Conservation (phyloP, 1,140 invertebrate genomes). For the Diabrotica virgifera region DNA sequence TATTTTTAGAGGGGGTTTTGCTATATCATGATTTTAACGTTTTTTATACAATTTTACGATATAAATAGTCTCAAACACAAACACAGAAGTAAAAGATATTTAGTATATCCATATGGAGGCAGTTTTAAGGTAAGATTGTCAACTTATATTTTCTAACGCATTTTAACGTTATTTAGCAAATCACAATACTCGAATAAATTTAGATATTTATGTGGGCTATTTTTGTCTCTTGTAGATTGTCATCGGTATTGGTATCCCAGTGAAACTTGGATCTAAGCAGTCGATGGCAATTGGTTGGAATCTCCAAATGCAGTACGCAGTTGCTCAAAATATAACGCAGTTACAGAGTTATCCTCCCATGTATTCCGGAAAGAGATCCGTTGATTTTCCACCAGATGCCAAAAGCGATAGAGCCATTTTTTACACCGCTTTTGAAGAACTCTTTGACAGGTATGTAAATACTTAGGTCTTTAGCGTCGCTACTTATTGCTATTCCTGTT, state of each 20-base stretch:
- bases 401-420: conserved; percentile 18
- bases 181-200: too few species aligned
- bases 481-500: too few species aligned
- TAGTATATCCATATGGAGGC: conserved; percentile 4
- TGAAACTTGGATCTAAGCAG: conserved; percentile 25
- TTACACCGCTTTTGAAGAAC: conserved; percentile 23
- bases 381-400: not conserved
- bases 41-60: too few species aligned
- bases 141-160: too few species aligned
- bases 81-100: conserved; percentile 4
- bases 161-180: too few species aligned
- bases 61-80: too few species aligned
- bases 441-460: conserved; percentile 19
- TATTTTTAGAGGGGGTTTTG: too few species aligned
- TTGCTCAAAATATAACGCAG: conserved; percentile 16
- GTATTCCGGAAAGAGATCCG: not conserved
- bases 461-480: too few species aligned
- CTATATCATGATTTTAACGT: too few species aligned
- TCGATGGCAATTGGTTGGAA: conserved; percentile 32
- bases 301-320: conserved; percentile 28
- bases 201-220: too few species aligned
- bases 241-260: conserved; percentile 24
- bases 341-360: conserved; percentile 21
- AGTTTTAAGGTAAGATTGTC: conserved; percentile 4
- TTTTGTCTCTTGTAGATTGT: conserved; percentile 27